phyloP scores from a whole-genome alignment of 2,888 invertebrate genomes.

The Orthosia gracilis region DNA sequence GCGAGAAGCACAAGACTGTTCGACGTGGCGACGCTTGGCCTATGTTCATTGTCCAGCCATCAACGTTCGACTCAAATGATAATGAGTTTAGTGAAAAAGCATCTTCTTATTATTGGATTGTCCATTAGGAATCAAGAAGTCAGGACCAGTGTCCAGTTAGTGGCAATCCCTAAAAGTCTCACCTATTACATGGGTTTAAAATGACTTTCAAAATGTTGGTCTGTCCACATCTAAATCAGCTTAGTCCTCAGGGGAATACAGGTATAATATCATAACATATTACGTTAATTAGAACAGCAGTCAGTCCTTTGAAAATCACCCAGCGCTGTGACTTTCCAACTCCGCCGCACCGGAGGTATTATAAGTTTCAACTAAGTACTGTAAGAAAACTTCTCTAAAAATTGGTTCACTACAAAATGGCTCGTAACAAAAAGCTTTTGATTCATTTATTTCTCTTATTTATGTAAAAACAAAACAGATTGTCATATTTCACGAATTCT shows the following conservation, averaged over 20 bases:
- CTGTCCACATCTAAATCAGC: not conserved
- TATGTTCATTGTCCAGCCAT: too few relatives aligned
- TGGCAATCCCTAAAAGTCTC: not conserved
- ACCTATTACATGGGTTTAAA: not conserved
- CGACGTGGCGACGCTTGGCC: too few relatives aligned
- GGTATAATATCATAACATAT: not conserved
- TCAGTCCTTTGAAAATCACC: not conserved
- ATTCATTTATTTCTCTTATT: not conserved
- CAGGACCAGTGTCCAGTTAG: not conserved
- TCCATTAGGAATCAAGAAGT: not conserved
- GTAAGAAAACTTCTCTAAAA: slow-evolving; percentile 2
- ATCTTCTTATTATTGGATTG: not conserved
- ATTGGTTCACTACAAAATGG: slow-evolving; percentile 12
- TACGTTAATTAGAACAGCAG: not conserved
- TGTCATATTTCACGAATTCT: not conserved
- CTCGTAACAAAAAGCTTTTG: not conserved
- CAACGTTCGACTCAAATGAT: too few relatives aligned
- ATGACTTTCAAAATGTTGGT: not conserved
- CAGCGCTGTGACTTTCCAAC: not conserved
- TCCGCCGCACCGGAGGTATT: not conserved
- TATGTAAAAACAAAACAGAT: not conserved
- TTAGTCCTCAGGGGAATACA: not conserved
- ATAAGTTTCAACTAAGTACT: not conserved
- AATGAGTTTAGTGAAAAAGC: too few relatives aligned
- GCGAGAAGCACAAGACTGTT: too few relatives aligned